phyloP scores from a whole-genome alignment of 2,888 invertebrate species.

The Elmis aenea region DNA sequence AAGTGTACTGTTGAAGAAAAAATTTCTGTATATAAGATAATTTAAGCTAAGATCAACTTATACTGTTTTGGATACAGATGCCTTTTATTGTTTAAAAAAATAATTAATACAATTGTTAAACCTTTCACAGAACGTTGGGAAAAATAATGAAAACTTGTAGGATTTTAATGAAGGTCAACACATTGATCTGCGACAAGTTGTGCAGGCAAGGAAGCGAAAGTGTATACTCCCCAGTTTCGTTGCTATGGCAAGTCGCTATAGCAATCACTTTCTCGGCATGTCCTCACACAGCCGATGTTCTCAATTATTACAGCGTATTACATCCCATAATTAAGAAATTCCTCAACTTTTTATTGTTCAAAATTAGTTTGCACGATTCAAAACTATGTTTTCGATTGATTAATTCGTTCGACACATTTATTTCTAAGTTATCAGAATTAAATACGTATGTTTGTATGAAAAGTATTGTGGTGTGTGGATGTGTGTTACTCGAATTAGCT shows the following conservation, averaged over 20 bases:
- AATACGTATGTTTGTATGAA: too few species aligned
- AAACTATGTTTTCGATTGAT: too few species aligned
- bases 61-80: background rate
- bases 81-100: too few species aligned
- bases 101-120: too few species aligned
- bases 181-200: slow-evolving; percentile 31
- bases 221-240: slow-evolving; percentile 37
- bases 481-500: too few species aligned
- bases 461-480: too few species aligned
- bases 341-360: background rate
- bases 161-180: slow-evolving; percentile 22
- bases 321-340: slow-evolving; percentile 12
- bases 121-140: too few species aligned
- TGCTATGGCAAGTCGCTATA: slow-evolving; percentile 45
- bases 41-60: background rate
- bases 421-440: too few species aligned
- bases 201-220: slow-evolving; percentile 35
- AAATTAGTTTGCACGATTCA: too few species aligned
- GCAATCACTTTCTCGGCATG: slow-evolving; percentile 40
- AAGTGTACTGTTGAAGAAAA: background rate
- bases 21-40: background rate
- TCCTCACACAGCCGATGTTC: slow-evolving; percentile 11
- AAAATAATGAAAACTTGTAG: too few species aligned
- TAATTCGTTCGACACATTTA: too few species aligned
- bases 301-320: slow-evolving; percentile 16